Evolutionary conservation across 2,888 invertebrate genomes (phyloP).

Genomic region (Drosophila multiciliata): DNA sequence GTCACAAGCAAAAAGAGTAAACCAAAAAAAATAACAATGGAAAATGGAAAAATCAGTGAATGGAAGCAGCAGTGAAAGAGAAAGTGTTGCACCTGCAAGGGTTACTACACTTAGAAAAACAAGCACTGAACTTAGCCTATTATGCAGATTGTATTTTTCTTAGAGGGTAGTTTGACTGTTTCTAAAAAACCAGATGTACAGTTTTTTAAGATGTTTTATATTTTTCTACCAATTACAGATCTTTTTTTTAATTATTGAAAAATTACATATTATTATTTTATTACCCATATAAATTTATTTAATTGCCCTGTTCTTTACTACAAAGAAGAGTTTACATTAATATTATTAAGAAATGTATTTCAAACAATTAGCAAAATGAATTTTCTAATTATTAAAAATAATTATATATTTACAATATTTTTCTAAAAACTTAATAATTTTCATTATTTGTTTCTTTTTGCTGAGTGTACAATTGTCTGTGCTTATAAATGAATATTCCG

Average conservation of each 20-base stretch:
- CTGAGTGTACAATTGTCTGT: not conserved
- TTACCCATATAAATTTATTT: too few species aligned
- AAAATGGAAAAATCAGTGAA: slow-evolving; percentile 4
- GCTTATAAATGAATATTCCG: not conserved
- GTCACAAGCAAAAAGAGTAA: slow-evolving; percentile 30
- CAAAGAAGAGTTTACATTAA: not conserved
- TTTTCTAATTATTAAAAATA: not conserved
- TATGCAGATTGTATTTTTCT: not conserved
- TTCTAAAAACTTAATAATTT: not conserved
- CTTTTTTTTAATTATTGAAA: not conserved
- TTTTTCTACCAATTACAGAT: not conserved
- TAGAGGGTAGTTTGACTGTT: not conserved
- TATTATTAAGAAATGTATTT: not conserved
- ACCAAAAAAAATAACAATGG: slow-evolving; percentile 14
- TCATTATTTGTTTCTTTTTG: not conserved
- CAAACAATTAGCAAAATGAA: not conserved
- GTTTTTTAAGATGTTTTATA: not conserved
- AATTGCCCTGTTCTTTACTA: not conserved
- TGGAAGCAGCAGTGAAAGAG: not conserved
- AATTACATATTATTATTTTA: too few species aligned
- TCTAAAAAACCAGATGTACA: too few species aligned
- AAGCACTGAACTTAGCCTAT: not conserved
- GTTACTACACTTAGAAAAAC: not conserved
- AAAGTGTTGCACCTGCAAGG: not conserved
- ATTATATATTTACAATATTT: not conserved